Base-by-base conservation (phyloP, 2,888 invertebrate genomes). In the Cryptocheilus praepositus region DNA sequence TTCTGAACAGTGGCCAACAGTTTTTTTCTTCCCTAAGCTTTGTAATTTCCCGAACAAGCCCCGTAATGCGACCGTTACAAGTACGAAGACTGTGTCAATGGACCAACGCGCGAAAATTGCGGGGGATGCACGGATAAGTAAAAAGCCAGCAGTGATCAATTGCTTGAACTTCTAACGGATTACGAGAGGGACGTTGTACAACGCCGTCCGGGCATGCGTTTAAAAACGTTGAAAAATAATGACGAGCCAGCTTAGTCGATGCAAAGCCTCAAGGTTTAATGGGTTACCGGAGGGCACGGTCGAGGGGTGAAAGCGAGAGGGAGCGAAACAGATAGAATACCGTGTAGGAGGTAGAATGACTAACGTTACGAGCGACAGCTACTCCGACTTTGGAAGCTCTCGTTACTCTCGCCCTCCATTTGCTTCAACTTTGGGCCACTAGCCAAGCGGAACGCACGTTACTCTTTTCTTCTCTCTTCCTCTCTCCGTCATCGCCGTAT, bases 171-270 rank as follows among this genome's bases (percentile, higher is more conserved):
- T 8, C 11, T 49, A 49, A 49, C 49, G 49, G 18, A 49, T 49
- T 18, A 49, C 1, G 49, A 2, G 49, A 54, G 22, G 62, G 60
- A 53, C 58, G 46, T 66, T 55, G 52, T 36, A 36, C 54, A 25
- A 25, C 54, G 43, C 49, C 65, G 57, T 51, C 56, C 5, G 55
- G 25, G 18, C n/a, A 11, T 11, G 8, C 36, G 55, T 65, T 67
- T 70, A 72, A 74, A 76, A 77, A 77, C 61, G 61, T 54, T 25
- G 64, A 61, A 52, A 68, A 75, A 67, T 78, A 77, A 78, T 62
- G 63, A 64, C 36, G 63, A 16, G 59, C 56, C 56, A 19, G 45
- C 49, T 44, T 36, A 36, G 36, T 7, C 61, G 45, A 52, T 45
- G 52, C 46, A 44, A 18, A 13, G 16, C 3, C 43, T 44, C 15